Base-by-base conservation (phyloP, 2,888 invertebrate genomes). In the Molorchus minor region DNA sequence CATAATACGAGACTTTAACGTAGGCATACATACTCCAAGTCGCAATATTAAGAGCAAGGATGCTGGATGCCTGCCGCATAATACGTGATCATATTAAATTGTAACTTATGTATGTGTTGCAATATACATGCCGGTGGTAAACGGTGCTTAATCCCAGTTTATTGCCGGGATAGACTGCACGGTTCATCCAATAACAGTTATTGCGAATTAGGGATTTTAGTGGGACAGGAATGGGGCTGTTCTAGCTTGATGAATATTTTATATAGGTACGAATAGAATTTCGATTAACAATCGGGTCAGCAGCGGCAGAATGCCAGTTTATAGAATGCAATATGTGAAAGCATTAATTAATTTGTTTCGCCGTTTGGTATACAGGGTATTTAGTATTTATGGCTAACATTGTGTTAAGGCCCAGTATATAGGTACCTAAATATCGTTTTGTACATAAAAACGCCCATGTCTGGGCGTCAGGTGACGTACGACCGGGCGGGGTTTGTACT, bases 181-280 rank as follows among this genome's bases (percentile, higher is more conserved):
- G 43, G 20, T 43, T 43, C 20, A 43, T 43, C 43, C 12, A 25
- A 25, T 25, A 25, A 25, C 25, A 5, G 25, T 25, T 25, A 25
- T 25, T 25, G 25, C 25, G 25, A 5, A 25, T 25, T 25, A 25
- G 8, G 25, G 25, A 25, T 25, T 5, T 25, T 8, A 25, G 25
- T 3, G 25, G 3, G 25, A 5, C 4, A 8, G 25, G 8, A 8
- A 25, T 25, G 8, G 3, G 25, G 3, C 8, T 25, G 25, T 25
- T 8, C 4, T 25, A 25, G 4, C 25, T 25, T 5, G 25, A 25
- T 25, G 25, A 25, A 25, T 25, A 25, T 25, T 25, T 25, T 8
- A 8, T 25, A 8, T 3, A 25, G n/a, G n/a, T n/a, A n/a, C n/a
- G n/a, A n/a, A n/a, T n/a, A n/a, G n/a, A n/a, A n/a, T n/a, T n/a